Conservation (phyloP, 2,888 invertebrate species). For the Drosophila demipolita region DNA sequence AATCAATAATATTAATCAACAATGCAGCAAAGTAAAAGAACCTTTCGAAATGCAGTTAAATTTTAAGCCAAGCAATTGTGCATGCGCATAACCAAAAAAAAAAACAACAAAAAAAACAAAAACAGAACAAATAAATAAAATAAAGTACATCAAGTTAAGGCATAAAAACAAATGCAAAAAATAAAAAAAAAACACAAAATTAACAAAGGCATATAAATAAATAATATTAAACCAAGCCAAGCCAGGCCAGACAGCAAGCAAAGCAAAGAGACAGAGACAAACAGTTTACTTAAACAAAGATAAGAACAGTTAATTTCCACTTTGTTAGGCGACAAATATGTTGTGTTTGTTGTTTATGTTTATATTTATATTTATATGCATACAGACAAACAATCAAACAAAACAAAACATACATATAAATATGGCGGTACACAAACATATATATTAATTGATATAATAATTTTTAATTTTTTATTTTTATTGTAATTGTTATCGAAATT, state of each 20-base stretch:
- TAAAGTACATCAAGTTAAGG: constrained; percentile 23
- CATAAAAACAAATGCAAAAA: constrained; percentile 16
- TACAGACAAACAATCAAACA: constrained; percentile 25
- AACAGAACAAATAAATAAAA: constrained; percentile 11
- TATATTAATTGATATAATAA: constrained; percentile 63
- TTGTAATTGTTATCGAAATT: constrained; percentile 80
- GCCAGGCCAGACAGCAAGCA: constrained; percentile 48
- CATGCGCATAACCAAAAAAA: constrained; percentile 71
- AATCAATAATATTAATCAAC: constrained; percentile 49
- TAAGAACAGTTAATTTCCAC: constrained; percentile 41
- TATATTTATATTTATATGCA: constrained; percentile 44
- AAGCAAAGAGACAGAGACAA: constrained; percentile 48
- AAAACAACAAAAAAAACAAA: constrained; percentile 13
- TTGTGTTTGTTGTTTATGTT: constrained; percentile 56
- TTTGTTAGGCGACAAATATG: constrained; percentile 41
- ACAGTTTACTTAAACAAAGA: constrained; percentile 14
- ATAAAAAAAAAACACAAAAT: constrained; percentile 34
- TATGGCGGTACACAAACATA: constrained; percentile 51
- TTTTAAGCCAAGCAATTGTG: constrained; percentile 64
- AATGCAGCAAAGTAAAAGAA: constrained; percentile 44
- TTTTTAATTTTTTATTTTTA: constrained; percentile 74
- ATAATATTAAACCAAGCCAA: constrained; percentile 46
- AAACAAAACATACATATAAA: constrained; percentile 32
- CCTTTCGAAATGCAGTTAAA: constrained; percentile 66
- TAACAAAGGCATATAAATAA: constrained; percentile 24